phyloP scores from a whole-genome alignment of 2,888 invertebrate species.

The Abrostola triplasia region DNA sequence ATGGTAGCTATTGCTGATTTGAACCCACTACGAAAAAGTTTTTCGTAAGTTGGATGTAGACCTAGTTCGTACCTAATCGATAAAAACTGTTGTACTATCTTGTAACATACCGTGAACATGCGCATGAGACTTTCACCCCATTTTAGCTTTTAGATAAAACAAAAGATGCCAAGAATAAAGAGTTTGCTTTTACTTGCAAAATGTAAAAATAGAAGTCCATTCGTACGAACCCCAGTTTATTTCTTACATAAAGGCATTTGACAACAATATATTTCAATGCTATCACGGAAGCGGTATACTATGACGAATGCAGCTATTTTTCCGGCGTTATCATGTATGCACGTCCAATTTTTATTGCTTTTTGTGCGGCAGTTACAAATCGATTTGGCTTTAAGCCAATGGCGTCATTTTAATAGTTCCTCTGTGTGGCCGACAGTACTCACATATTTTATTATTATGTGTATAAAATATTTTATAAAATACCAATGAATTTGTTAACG shows the following conservation, averaged over 20 bases:
- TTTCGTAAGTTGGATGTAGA: no score
- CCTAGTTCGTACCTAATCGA: no score
- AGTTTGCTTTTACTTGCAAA: constrained; percentile 9
- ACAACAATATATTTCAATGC: constrained; percentile 66
- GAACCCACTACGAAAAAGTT: no score
- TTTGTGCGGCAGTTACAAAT: constrained; percentile 86
- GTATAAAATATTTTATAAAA: constrained; percentile 41
- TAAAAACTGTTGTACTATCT: constrained; percentile 9
- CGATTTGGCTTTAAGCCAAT: constrained; percentile 86
- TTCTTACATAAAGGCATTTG: constrained; percentile 57
- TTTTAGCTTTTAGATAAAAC: no score
- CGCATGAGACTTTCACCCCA: no score
- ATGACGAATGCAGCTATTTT: constrained; percentile 82
- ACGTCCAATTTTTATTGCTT: constrained; percentile 85
- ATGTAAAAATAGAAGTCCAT: constrained; percentile 21
- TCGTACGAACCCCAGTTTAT: constrained; percentile 38
- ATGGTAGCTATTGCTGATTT: no score
- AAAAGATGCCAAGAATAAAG: neutral
- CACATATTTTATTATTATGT: constrained; percentile 59
- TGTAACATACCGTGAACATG: neutral
- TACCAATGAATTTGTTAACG: neutral
- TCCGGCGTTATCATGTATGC: constrained; percentile 81
- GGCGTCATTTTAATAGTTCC: constrained; percentile 82
- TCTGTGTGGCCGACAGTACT: constrained; percentile 67
- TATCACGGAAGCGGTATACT: constrained; percentile 74